phyloP scores from a whole-genome alignment of 2,113 vertebrate genomes.

The Cathartes aura region DNA sequence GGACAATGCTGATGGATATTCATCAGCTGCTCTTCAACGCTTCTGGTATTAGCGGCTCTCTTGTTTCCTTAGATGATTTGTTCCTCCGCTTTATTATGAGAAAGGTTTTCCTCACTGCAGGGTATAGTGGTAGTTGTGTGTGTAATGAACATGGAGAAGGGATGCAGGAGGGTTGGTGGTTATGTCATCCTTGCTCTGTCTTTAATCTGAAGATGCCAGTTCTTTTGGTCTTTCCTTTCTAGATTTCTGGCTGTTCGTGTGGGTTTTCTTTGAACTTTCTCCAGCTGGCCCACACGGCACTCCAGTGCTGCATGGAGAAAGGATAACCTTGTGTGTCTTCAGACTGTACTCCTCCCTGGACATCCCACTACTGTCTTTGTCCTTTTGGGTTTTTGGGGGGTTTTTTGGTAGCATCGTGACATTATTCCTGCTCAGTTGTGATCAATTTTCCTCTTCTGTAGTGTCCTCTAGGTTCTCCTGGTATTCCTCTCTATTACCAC shows the following conservation, averaged over 20 bases:
- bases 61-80: not conserved
- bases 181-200: not conserved
- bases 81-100: not conserved
- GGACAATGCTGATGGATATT: not conserved
- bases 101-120: not conserved
- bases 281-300: too few relatives aligned
- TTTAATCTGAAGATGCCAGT: not conserved
- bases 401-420: not conserved
- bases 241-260: not conserved
- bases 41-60: not conserved
- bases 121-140: not conserved
- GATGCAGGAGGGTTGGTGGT: not conserved
- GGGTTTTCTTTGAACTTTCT: not conserved
- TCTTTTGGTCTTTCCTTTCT: not conserved
- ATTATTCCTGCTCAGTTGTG: not conserved
- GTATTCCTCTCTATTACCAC: accelerated
- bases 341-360: not conserved
- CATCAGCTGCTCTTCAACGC: not conserved
- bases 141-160: not conserved
- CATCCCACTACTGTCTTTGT: accelerated
- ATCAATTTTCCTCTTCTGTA: accelerated
- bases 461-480: not conserved
- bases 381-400: not conserved
- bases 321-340: not conserved
- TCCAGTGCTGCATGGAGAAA: not conserved